A percentile compares a stretch with the other conserved stretches of the same genome.
Conservation (phyloP, 2,797 vertebrate genomes). For the Semaprochilodus insignis region DNA sequence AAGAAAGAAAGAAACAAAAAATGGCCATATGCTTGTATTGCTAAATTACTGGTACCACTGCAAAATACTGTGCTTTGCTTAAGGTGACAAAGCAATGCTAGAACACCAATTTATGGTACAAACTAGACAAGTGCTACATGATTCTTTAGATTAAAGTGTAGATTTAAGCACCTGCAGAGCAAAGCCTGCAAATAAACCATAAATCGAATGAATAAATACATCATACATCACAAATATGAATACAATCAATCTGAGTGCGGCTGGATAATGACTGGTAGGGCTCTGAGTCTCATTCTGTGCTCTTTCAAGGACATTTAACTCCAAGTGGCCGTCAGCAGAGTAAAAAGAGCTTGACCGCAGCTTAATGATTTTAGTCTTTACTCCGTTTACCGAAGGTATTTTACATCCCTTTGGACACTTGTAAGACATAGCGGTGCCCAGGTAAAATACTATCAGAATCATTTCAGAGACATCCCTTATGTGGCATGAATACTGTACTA, state of each 20-base stretch:
- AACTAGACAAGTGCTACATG: conserved; percentile 24
- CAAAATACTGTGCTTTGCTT: conserved; percentile 12
- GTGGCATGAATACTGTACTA: conserved; percentile 13
- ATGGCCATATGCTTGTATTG: conserved; percentile 4
- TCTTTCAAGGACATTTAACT: not conserved
- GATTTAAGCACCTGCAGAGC: conserved; percentile 33
- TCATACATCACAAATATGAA: not conserved
- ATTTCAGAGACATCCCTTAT: not conserved
- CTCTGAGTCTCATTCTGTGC: not conserved
- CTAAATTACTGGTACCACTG: conserved; percentile 9
- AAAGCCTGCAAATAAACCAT: conserved; percentile 27
- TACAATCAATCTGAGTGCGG: not conserved
- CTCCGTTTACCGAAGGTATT: not conserved
- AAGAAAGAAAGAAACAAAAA: not conserved
- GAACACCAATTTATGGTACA: conserved; percentile 9
- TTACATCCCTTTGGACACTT: conserved; percentile 6
- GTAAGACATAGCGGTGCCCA: not conserved
- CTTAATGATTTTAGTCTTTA: not conserved
- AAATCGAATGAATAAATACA: not conserved
- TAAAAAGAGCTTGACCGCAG: not conserved
- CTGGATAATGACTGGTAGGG: not conserved
- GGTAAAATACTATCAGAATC: not conserved
- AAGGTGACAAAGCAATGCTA: not conserved
- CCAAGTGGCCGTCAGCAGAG: not conserved
- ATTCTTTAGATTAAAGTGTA: conserved; percentile 12